Evolutionary conservation across 2,888 invertebrate genomes (phyloP), one percentile per base, ranked within the genome.

Genomic region (Drosophila neutralis): DNA sequence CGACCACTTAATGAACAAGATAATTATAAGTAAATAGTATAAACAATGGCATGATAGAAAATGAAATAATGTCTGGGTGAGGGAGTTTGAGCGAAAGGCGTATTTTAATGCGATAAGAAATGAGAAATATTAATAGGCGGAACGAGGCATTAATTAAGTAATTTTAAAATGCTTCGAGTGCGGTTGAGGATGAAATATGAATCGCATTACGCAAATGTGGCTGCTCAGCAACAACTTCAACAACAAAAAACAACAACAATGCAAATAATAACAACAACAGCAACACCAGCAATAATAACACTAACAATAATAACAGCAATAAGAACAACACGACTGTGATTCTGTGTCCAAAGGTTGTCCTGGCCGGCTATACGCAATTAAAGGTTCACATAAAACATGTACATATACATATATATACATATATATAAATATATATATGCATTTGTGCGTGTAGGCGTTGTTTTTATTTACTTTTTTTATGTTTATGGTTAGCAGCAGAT

Each of bases 401-500:
- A 45, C 13, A 13, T 21, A 58, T 42, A 54, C 35, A 67, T 62
- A 31, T 38, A 38, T 59, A 31, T 42, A 38, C 2, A 36, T 2
- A 18, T 7, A 35, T 0, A 15, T 21, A 21, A 21, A 21, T 0
- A 36, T 8, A 8, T 8, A 18, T 4, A 38, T 18, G 11, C 11
- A 33, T 67, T 18, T 27, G 52, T 38, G 42, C 11, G 27, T 51
- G 48, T 35, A 52, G 52, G 11, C 45, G 49, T 42, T 48, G 63
- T 31, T 57, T 45, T 53, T 18, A 42, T 33, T 29, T 11, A 33
- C 11, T 38, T 62, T 62, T 69, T 77, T 76, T 45, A 67, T 76
- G 67, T 67, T 76, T 67, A 77, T 64, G 57, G 73, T 49, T 66
- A 63, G 52, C 58, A 62, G 59, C 72, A 77, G 77, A 76, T 77